Evolutionary conservation across 2,888 invertebrate species (phyloP).

Genomic region (Aphodius granarius): DNA sequence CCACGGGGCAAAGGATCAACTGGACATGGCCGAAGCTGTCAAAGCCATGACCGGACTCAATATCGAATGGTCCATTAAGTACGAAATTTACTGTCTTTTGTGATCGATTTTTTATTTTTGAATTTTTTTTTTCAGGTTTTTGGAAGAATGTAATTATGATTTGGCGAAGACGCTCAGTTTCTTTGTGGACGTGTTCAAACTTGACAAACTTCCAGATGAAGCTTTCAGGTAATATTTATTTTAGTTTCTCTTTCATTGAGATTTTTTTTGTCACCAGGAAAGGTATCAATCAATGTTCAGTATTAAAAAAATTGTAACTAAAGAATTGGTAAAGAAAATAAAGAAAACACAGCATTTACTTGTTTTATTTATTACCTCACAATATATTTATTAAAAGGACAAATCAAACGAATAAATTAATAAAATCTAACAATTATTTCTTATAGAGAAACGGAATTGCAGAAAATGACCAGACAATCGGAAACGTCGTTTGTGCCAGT

Average conservation of each 20-base stretch:
- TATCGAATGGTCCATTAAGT: conserved; percentile 48
- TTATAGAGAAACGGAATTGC: neutral
- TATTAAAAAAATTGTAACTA: neutral
- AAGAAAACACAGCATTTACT: neutral
- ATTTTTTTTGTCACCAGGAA: no score
- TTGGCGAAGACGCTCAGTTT: conserved; percentile 56
- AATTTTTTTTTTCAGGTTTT: conserved; percentile 57
- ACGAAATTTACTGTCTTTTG: conserved; percentile 27
- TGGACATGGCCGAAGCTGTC: conserved; percentile 41
- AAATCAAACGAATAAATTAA: neutral
- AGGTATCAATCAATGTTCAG: no score
- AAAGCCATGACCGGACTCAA: conserved; percentile 44
- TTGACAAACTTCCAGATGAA: conserved; percentile 45
- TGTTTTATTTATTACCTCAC: neutral
- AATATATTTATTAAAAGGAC: neutral
- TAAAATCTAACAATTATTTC: neutral
- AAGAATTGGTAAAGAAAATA: neutral
- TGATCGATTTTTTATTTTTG: neutral
- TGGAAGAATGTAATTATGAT: conserved; percentile 67
- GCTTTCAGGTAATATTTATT: conserved; percentile 37
- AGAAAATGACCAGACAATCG: neutral
- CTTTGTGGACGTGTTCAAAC: conserved; percentile 53
- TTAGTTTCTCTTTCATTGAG: no score
- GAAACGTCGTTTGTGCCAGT: neutral
- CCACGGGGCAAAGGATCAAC: conserved; percentile 39